Percentiles rank a stretch among this genome's conserved stretches.
Conservation (phyloP, 2,113 vertebrate species). For the Xiphophorus couchianus region DNA sequence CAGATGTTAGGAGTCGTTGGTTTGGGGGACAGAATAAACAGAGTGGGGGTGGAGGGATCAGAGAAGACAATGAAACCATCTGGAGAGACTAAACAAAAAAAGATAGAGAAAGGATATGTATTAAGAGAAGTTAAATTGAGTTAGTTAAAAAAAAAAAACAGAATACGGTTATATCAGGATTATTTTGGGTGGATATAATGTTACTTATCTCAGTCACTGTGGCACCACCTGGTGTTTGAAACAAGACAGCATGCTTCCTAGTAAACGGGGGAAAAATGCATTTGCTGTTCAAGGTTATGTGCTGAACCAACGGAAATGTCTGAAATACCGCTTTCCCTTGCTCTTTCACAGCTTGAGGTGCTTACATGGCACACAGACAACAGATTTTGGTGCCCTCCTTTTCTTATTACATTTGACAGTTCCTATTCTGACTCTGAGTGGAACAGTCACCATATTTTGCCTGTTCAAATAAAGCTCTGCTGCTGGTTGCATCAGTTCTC, state of each 20-base stretch:
- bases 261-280: background rate
- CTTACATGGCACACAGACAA: no score
- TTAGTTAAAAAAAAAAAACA: no score
- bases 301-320: background rate
- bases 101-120: background rate
- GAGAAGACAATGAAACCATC: no score
- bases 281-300: background rate
- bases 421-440: no score
- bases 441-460: no score
- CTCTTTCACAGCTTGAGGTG: background rate
- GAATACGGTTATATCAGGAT: no score
- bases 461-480: no score
- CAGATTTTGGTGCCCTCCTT: no score
- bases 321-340: background rate
- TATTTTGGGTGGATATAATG: background rate
- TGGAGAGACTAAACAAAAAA: conserved; percentile 8
- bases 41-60: background rate
- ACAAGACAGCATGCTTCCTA: background rate
- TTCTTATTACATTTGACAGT: no score
- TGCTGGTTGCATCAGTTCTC: no score
- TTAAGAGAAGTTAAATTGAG: background rate
- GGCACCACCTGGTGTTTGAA: conserved; percentile 51
- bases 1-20: conserved; percentile 51
- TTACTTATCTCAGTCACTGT: conserved; percentile 14
- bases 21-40: background rate